These are phyloP conservation scores for Calliphora vicina DNA, from an alignment of 1,140 invertebrate species.

Conservation along the genomic window DNA sequence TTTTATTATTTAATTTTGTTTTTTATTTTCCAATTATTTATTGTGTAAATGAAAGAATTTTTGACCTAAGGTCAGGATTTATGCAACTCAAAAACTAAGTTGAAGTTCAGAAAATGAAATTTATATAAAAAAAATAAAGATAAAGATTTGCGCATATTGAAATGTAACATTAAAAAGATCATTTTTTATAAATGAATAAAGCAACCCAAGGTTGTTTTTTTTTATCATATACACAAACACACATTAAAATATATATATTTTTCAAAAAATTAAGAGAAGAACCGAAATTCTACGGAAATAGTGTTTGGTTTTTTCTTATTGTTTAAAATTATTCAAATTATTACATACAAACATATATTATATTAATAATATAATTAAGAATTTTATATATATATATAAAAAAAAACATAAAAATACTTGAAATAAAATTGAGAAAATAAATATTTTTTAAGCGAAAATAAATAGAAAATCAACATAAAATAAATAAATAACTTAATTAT, in stretches of 20 bases:
- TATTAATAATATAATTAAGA: not conserved
- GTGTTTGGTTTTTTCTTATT: not conserved
- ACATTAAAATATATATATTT: not conserved
- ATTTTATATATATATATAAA: not conserved
- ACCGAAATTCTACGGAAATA: not conserved
- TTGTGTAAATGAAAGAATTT: slow-evolving; percentile 32
- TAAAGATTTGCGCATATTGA: not conserved
- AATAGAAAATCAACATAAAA: not conserved
- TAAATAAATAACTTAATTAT: not conserved
- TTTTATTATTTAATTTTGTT: slow-evolving; percentile 22
- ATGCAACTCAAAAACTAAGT: not conserved
- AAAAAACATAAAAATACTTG: not conserved
- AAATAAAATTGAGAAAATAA: not conserved
- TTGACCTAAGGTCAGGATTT: slow-evolving; percentile 37
- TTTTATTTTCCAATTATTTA: not conserved
- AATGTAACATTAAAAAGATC: no score
- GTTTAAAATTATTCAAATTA: not conserved
- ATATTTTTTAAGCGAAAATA: not conserved
- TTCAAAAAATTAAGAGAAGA: not conserved
- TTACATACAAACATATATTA: not conserved
- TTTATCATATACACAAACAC: not conserved
- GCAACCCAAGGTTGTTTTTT: slow-evolving; percentile 34
- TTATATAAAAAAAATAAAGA: not conserved
- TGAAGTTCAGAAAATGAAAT: not conserved
- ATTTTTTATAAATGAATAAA: not conserved